A percentile compares a stretch with the other conserved stretches of the same genome.
phyloP scores from a whole-genome alignment of 23 tunicate species.

The Oikopleura dioica region DNA sequence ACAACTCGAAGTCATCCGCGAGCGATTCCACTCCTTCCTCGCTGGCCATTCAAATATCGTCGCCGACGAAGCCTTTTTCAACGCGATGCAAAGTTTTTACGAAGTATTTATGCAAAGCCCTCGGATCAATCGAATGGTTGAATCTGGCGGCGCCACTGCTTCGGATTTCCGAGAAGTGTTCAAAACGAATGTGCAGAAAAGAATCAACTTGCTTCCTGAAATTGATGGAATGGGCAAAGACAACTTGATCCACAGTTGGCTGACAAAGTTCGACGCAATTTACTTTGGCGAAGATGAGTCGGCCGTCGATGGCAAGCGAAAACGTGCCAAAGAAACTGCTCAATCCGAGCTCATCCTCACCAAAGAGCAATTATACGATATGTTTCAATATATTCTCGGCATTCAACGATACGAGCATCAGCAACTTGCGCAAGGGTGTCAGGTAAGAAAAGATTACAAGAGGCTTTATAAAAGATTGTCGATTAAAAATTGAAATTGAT shows the following conservation, averaged over 20 bases:
- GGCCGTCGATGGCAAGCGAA: constrained; percentile 38
- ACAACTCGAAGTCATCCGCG: constrained; percentile 67
- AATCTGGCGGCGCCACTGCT: constrained; percentile 83
- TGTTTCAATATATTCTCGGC: constrained; percentile 78
- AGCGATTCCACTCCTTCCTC: constrained; percentile 53
- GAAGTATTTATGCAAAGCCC: constrained; percentile 79
- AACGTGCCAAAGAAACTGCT: constrained; percentile 26
- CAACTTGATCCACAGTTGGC: constrained; percentile 56
- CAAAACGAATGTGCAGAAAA: constrained; percentile 71
- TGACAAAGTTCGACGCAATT: constrained; percentile 95
- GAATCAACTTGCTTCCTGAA: constrained; percentile 68
- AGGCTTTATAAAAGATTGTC: too few species aligned
- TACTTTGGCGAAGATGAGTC: constrained; percentile 83
- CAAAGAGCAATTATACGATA: constrained; percentile 92
- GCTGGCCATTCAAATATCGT: constrained; percentile 54
- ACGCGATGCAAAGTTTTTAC: constrained; percentile 73
- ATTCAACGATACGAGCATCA: constrained; percentile 78
- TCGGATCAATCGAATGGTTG: constrained; percentile 59
- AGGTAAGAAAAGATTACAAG: constrained; percentile 20
- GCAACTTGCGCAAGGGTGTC: constrained; percentile 47
- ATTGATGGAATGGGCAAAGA: constrained; percentile 90
- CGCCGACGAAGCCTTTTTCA: constrained; percentile 81
- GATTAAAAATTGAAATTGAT: too few species aligned
- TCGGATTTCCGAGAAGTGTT: constrained; percentile 79
- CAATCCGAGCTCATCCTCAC: constrained; percentile 73